A percentile compares a stretch with the other conserved stretches of the same genome.
Conservation (phyloP, 2,113 vertebrate species). For the Sander lucioperca region DNA sequence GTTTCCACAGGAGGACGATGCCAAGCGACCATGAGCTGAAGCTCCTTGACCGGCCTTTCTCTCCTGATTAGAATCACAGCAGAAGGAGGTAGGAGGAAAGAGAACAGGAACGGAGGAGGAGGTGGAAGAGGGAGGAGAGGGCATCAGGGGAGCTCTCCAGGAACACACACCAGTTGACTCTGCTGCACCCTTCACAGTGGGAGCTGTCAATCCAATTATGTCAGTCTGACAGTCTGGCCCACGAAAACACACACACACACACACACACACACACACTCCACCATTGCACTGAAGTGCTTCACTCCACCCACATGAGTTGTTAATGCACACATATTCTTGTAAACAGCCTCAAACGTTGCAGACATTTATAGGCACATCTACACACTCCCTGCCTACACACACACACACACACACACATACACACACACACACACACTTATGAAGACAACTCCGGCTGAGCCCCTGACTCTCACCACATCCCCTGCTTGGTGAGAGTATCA, state of each 20-base stretch:
- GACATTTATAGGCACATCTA: slow-evolving; percentile 23
- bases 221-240: slow-evolving; percentile 38
- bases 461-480: slow-evolving; percentile 58
- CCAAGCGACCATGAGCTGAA: slow-evolving; percentile 26
- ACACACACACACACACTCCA: background rate
- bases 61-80: slow-evolving; percentile 68
- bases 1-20: slow-evolving; percentile 28
- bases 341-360: background rate
- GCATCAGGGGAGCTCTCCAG: slow-evolving; percentile 54
- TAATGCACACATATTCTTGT: background rate
- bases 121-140: slow-evolving; percentile 37
- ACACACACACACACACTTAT: slow-evolving; percentile 9
- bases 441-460: slow-evolving; percentile 67
- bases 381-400: background rate
- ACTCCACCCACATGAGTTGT: slow-evolving; percentile 26
- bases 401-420: background rate
- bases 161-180: slow-evolving; percentile 77
- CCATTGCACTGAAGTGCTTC: background rate
- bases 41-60: slow-evolving; percentile 57
- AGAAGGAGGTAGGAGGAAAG: slow-evolving; percentile 47
- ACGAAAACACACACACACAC: too few relatives aligned
- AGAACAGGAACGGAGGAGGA: slow-evolving; percentile 26
- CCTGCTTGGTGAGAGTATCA: slow-evolving; percentile 60
- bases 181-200: slow-evolving; percentile 67
- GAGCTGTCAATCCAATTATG: slow-evolving; percentile 81